Percentiles rank a stretch among this genome's conserved stretches.
These are phyloP conservation scores for Pseudobourletiella spinata DNA, from an alignment of 1,140 invertebrate species.

Conservation along the genomic window DNA sequence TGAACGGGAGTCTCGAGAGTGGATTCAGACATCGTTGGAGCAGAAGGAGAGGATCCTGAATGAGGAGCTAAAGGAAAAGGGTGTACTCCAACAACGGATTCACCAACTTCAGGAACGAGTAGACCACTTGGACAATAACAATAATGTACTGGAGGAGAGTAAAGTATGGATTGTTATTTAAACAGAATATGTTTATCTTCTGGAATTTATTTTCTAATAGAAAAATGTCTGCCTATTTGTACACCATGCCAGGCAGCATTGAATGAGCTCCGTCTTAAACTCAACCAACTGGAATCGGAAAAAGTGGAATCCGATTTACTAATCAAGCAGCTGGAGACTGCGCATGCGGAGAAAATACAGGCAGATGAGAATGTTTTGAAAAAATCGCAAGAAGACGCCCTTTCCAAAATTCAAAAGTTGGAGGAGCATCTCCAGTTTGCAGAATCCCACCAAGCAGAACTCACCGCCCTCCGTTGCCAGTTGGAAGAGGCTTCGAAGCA, in stretches of 20 bases:
- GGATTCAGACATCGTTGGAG: neutral
- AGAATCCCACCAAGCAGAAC: neutral
- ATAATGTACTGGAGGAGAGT: neutral
- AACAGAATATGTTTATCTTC: neutral
- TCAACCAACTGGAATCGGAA: neutral
- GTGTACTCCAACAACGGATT: neutral
- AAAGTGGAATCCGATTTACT: neutral
- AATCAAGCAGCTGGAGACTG: neutral
- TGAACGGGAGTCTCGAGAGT: neutral
- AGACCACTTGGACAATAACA: constrained; percentile 1
- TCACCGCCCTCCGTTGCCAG: neutral
- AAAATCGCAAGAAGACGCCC: neutral
- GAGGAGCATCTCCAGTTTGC: neutral
- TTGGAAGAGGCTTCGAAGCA: neutral
- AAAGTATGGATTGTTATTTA: neutral
- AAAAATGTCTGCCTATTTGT: neutral
- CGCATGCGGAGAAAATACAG: neutral
- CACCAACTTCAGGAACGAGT: neutral
- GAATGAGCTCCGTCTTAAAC: neutral
- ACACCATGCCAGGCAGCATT: neutral
- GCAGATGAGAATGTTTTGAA: neutral
- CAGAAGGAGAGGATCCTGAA: neutral
- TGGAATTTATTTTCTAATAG: neutral
- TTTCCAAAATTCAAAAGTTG: neutral
- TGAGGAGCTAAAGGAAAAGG: neutral